Conservation (phyloP, 2,113 vertebrate species). For the Gallinago paraguaiae region DNA sequence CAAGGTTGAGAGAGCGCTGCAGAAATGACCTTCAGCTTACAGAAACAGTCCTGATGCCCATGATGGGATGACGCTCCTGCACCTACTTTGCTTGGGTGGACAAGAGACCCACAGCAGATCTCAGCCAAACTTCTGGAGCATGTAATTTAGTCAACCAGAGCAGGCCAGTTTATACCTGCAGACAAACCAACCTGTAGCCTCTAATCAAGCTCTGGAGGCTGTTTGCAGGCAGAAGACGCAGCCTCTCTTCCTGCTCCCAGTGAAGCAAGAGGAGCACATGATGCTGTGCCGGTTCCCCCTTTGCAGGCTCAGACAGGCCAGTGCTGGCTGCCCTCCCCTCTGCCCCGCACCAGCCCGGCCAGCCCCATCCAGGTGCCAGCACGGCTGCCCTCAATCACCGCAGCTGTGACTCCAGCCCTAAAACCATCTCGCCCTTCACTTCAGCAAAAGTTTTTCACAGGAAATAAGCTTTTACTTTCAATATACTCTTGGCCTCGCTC, state of each 20-base stretch:
- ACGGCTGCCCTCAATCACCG: neutral
- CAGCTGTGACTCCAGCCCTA: neutral
- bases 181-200: neutral
- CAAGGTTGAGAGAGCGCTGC: neutral
- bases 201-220: neutral
- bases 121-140: neutral
- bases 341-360: neutral
- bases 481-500: neutral
- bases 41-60: neutral
- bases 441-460: slow-evolving; percentile 21
- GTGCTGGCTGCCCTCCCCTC: neutral
- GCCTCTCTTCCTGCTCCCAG: neutral
- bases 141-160: neutral
- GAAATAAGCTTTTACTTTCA: slow-evolving; percentile 62
- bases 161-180: neutral
- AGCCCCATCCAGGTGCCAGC: neutral
- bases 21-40: neutral
- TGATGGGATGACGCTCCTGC: neutral
- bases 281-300: neutral
- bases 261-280: neutral
- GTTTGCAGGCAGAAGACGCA: neutral
- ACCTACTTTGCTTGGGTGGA: neutral
- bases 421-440: neutral
- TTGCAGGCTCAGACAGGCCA: neutral
- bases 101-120: neutral